Base-by-base conservation (phyloP, 1,140 invertebrate genomes). In the Achatina immaculata region DNA sequence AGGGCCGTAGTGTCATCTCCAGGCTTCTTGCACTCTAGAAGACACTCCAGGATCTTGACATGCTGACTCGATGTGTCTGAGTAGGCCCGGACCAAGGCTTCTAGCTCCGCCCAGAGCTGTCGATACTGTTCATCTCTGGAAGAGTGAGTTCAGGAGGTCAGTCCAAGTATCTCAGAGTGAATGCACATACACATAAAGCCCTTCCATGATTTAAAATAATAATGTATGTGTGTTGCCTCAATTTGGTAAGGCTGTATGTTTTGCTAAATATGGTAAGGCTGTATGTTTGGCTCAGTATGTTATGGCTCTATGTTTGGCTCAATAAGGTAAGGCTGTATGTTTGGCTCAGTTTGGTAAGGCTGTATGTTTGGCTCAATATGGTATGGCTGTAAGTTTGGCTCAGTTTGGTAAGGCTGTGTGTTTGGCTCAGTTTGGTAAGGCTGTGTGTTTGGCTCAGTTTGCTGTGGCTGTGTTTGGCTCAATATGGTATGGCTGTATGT, bases 21-120 rank as follows among this genome's bases (percentile, higher is more conserved):
- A 14, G 89, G 89, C 79, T 91, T 92, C 80, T 95, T 93, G 86
- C 95, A 95, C 88, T 98, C 96, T 43, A 96, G 91, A 14, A 98
- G 90, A 90, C 96, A 97, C 74, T 95, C 94, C 21, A 98, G 92
- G 21, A 99, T 93, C 85, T 94, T 94, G 71, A 93, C 93, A 88
- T 99, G 97, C 80, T 93, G 91, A 31, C 93, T 94, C 85, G 93
- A 93, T 62, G 94, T 93, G 71, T 83, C 83, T 90, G 95, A 93
- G 87, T 97, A 95, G 11, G 94, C 94, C 78, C 95, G 94, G 0
- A 99, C 90, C 78, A 97, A 93, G 19, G 94, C 94, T 90, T 99
- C 97, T 42, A 98, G 89, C 89, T 99, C 98, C 58, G 93, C 93
- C 95, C 97, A 99, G 87, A 98, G 93, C 66, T 95, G 93, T 77